Conservation (phyloP, 2,888 invertebrate genomes). For the Sinotaia quadrata region DNA sequence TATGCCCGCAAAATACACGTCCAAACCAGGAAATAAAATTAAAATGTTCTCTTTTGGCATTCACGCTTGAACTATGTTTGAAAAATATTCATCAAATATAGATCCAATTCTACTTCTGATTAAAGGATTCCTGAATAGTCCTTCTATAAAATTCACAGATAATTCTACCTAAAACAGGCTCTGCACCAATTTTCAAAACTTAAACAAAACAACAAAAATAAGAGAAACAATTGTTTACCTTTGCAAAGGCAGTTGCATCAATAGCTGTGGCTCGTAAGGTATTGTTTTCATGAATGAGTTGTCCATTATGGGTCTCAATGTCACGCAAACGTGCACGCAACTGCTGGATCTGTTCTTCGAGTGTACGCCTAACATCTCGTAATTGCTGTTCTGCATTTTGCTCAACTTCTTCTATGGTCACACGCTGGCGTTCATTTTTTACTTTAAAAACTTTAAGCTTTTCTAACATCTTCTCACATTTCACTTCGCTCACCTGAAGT, state of each 20-base stretch:
- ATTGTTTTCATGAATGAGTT: slow-evolving; percentile 33
- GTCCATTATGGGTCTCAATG: slow-evolving; percentile 32
- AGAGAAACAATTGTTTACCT: too few species aligned
- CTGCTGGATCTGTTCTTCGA: slow-evolving; percentile 34
- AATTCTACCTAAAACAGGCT: too few species aligned
- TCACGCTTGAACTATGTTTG: too few species aligned
- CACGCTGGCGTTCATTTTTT: slow-evolving; percentile 70
- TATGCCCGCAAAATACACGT: too few species aligned
- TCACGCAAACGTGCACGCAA: slow-evolving; percentile 29
- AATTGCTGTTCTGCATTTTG: slow-evolving; percentile 22
- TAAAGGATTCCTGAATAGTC: too few species aligned
- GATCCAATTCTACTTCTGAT: too few species aligned
- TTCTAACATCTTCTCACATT: slow-evolving; percentile 84
- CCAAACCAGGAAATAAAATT: too few species aligned
- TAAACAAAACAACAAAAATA: too few species aligned
- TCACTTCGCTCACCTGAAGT: slow-evolving; percentile 72
- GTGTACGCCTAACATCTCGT: slow-evolving; percentile 26
- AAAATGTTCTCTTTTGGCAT: too few species aligned
- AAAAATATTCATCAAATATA: too few species aligned
- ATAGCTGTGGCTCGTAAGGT: slow-evolving; percentile 15
- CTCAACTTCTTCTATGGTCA: slow-evolving; percentile 18
- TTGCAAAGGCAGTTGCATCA: slow-evolving; percentile 6
- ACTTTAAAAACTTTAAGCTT: slow-evolving; percentile 88
- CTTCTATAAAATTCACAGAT: too few species aligned
- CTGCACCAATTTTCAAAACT: too few species aligned